phyloP scores from a whole-genome alignment of 2,113 vertebrate species.

The Ariopsis seemanni region DNA sequence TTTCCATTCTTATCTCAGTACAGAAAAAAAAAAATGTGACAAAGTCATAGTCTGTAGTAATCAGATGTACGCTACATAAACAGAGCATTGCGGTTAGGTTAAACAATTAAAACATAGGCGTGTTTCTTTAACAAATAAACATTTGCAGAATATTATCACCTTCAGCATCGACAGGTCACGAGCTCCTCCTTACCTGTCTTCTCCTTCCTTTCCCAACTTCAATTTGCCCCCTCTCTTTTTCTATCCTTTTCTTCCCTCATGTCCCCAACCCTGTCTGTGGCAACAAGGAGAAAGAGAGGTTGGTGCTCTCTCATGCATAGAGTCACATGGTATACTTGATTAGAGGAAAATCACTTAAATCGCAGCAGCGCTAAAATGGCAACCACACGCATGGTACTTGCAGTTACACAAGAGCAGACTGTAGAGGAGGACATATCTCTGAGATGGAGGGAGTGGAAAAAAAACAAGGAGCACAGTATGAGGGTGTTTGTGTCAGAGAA shows the following conservation, averaged over 20 bases:
- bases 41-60: background rate
- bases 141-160: slow-evolving; percentile 13
- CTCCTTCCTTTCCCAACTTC: slow-evolving; percentile 17
- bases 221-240: slow-evolving; percentile 2
- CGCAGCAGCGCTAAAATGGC: slow-evolving; percentile 75
- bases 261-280: slow-evolving; percentile 52
- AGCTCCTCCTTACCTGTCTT: slow-evolving; percentile 24
- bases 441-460: slow-evolving; percentile 39
- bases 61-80: background rate
- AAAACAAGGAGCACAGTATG: slow-evolving; percentile 28
- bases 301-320: slow-evolving; percentile 72
- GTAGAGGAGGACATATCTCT: slow-evolving; percentile 53
- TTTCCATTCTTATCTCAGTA: background rate
- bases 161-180: slow-evolving; percentile 32
- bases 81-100: background rate
- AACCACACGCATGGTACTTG: slow-evolving; percentile 74
- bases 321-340: slow-evolving; percentile 78
- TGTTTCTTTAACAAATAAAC: background rate
- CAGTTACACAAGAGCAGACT: slow-evolving; percentile 70
- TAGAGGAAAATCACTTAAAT: slow-evolving; percentile 79
- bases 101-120: too few species aligned
- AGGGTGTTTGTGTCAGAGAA: slow-evolving; percentile 35
- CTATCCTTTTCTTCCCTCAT: slow-evolving; percentile 3
- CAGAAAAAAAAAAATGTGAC: background rate
- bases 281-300: slow-evolving; percentile 66